Evolutionary conservation across 1,140 invertebrate genomes (phyloP), one percentile per base, ranked within the genome.

Genomic region (Pseudoatta argentina): DNA sequence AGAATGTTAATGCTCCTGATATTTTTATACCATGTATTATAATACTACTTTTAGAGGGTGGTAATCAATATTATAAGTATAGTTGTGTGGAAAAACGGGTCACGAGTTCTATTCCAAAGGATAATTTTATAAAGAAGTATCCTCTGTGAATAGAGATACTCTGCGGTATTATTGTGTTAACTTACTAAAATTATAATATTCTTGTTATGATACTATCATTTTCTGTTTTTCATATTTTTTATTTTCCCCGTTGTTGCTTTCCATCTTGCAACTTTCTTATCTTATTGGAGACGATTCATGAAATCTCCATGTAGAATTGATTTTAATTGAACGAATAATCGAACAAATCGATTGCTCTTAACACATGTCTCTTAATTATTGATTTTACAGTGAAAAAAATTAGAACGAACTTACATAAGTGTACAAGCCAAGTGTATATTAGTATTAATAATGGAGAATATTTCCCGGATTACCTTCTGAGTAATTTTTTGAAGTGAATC

Each of bases 41-140:
- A 75, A 61, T 83, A 63, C 55, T 75, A 73, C 79, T 83, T 83
- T 83, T 83, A 83, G 24, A 69, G 66, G 48, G 55, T 73, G 44
- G 24, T 51, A 51, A 83, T 83, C 69, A 51, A 75, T 83, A 75
- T 83, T 44, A 63, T 51, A 83, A 73, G 69, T 75, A 83, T 75
- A 83, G 69, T 61, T 59, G 39, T 69, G 55, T 18, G n/a, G 24
- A 83, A 61, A 83, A 61, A 83, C 48, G 48, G 69, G 55, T 75
- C 67, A 75, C 57, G 21, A 27, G 53, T 73, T 82, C 55, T 61
- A 55, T 72, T 82, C 34, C 18, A 59, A 18, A 73, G 21, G 53
- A 82, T 73, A 51, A 83, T 73, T 82, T 83, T 73, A 73, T 73
- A 75, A 51, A 83, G 48, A 14, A 21, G 27, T 34, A 67, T 53